A percentile compares a stretch with the other conserved stretches of the same genome.
phyloP scores from a whole-genome alignment of 1,140 invertebrate species.

The Tetraneura akinire region DNA sequence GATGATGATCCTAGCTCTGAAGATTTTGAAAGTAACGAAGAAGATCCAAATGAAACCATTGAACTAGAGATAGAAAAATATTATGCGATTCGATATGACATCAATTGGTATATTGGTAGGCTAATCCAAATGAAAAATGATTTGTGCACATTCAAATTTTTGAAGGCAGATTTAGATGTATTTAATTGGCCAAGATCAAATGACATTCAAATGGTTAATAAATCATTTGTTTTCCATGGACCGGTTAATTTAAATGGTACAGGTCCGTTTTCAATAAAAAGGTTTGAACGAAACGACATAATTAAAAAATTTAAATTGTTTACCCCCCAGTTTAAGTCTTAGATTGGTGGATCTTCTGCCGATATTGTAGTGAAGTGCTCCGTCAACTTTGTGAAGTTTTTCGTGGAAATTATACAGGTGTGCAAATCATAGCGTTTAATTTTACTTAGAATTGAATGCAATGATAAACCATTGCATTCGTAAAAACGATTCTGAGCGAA shows the following conservation, averaged over 20 bases:
- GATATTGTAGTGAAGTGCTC: too few species aligned
- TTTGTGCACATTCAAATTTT: neutral
- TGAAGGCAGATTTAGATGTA: neutral
- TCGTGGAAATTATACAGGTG: too few species aligned
- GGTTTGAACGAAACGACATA: neutral
- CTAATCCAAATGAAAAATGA: neutral
- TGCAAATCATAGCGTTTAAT: too few species aligned
- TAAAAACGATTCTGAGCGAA: too few species aligned
- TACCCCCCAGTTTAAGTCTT: too few species aligned
- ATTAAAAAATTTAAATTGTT: slow-evolving; percentile 3
- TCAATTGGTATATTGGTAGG: slow-evolving; percentile 4
- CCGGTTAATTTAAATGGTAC: neutral
- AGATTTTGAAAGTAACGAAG: neutral
- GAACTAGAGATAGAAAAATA: neutral
- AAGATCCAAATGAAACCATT: neutral
- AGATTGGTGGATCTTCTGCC: too few species aligned
- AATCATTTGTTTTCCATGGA: neutral
- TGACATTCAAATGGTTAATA: neutral
- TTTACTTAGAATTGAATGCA: too few species aligned
- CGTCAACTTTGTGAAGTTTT: too few species aligned
- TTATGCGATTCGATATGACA: slow-evolving; percentile 3
- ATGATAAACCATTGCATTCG: too few species aligned
- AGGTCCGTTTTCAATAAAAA: neutral
- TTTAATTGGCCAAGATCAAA: neutral
- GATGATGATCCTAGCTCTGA: too few species aligned